Evolutionary conservation across 2,888 invertebrate species (phyloP), one percentile per base, ranked within the genome.

Genomic region (Perithous albicinctus): DNA sequence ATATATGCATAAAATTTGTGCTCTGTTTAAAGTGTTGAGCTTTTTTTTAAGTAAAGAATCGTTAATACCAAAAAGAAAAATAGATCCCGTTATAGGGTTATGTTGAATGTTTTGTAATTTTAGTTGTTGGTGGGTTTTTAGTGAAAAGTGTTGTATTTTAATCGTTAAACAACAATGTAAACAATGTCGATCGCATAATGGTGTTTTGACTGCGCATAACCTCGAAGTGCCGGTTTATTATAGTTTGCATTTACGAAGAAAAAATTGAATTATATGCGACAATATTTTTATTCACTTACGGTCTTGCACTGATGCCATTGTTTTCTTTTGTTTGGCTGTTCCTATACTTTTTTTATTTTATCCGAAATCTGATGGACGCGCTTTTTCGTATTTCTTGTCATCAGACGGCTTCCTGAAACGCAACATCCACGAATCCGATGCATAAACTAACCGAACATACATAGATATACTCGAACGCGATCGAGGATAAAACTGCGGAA

Each of bases 291-390:
- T 38, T 59, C 61, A 86, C 89, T 88, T 86, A 88, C 89, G 84
- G 15, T 89, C 89, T 74, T 89, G 89, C 20, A 87, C 78, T 1
- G 89, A 87, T 15, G 89, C 66, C 89, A 89, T 89, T 56, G 46
- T 70, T 29, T 72, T 80, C 12, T 12, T 38, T 10, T 61, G 23
- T 10, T 10, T 3, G 4, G 3, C 4, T 61, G 5, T 20, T 41
- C 18, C 12, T 61, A 59, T 59, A 29, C 29, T n/a, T 29, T 32
- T 59, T 59, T 6, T 32, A 56, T n/a, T 32, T 59, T 32, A 7
- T 32, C 1, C 18, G 15, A 18, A 18, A 15, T 35, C 15, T 1
- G 32, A 32, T 32, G 56, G 15, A 59, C 56, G 56, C 56, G 56
- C 15, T n/a, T 35, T 59, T 59, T 18, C 4, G 32, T 15, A 18